Percentiles rank a stretch among this genome's conserved stretches.
Evolutionary conservation across 2,797 vertebrate species (phyloP).

Genomic region (Scolopax rusticola): DNA sequence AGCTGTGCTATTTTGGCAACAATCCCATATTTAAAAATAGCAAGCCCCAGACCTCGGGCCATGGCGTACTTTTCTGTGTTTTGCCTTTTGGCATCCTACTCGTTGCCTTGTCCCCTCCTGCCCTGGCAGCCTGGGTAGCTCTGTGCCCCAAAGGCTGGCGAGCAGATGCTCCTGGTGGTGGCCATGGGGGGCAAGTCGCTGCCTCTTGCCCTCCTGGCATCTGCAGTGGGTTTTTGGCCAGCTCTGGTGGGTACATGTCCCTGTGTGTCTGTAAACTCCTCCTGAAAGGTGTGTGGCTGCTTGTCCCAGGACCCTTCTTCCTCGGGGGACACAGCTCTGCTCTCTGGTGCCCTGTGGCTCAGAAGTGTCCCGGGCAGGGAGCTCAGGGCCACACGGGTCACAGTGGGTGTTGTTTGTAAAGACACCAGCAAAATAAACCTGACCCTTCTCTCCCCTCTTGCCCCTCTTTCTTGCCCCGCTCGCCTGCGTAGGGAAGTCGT

Average conservation of each 20-base stretch:
- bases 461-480: neutral
- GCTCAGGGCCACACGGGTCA: accelerated
- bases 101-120: neutral
- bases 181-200: accelerated
- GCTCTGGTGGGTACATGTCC: accelerated
- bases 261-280: neutral
- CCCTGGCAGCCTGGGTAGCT: neutral
- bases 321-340: neutral
- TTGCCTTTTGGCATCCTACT: neutral
- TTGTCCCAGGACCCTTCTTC: neutral
- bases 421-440: neutral
- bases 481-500: slow-evolving; percentile 91
- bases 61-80: neutral
- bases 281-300: neutral
- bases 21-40: slow-evolving; percentile 60
- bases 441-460: neutral
- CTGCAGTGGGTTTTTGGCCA: accelerated
- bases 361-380: neutral
- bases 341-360: neutral
- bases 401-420: neutral
- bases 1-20: slow-evolving; percentile 55
- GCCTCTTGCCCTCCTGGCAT: neutral
- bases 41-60: neutral
- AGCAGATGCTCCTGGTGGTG: neutral
- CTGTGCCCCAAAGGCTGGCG: accelerated